Conservation (phyloP, 2,888 invertebrate genomes). For the Gymnosoma rotundatum region DNA sequence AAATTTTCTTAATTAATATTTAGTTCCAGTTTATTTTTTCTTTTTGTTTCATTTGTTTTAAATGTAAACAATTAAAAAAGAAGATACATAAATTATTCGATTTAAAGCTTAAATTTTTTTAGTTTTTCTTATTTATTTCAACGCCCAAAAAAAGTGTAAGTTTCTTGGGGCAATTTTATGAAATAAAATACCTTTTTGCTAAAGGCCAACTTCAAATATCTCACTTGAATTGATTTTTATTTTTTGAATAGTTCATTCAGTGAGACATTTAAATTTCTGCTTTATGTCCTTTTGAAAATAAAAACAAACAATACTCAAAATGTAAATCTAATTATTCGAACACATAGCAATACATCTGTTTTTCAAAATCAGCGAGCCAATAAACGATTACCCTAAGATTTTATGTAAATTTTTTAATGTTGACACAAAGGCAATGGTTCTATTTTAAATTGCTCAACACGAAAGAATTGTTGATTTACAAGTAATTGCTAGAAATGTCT, state of each 20-base stretch:
- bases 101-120: no score
- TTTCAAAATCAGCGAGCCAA: constrained; percentile 67
- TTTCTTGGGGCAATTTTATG: no score
- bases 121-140: no score
- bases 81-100: no score
- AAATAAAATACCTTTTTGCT: no score
- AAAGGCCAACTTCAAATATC: no score
- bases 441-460: not conserved
- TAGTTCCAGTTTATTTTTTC: no score
- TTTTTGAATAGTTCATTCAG: not conserved
- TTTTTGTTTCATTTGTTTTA: no score
- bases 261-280: constrained; percentile 41
- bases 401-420: constrained; percentile 64
- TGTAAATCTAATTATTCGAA: constrained; percentile 60
- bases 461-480: not conserved
- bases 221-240: no score
- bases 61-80: no score
- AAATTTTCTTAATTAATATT: no score
- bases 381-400: constrained; percentile 68
- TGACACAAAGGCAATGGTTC: constrained; percentile 36
- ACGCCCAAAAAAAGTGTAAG: no score
- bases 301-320: constrained; percentile 32
- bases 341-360: constrained; percentile 60
- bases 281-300: constrained; percentile 4
- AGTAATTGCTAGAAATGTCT: not conserved